Conservation (phyloP, 1,140 invertebrate genomes). For the Melanaphis sacchari region DNA sequence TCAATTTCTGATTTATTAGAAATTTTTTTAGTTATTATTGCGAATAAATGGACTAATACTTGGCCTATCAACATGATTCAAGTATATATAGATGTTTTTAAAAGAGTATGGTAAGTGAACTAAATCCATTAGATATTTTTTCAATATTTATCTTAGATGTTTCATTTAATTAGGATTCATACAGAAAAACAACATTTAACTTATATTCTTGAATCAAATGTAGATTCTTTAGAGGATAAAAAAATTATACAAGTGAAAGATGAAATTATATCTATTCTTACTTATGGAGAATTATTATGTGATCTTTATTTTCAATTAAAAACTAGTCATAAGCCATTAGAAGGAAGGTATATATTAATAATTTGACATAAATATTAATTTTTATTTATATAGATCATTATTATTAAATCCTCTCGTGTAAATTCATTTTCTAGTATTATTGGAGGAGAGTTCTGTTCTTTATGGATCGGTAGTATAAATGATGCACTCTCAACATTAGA, state of each 20-base stretch:
- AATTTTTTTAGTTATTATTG: conserved; percentile 31
- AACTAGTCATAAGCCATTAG: conserved; percentile 26
- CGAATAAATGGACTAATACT: conserved; percentile 51
- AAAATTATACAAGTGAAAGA: background rate
- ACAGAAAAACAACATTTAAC: conserved; percentile 38
- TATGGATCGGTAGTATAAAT: conserved; percentile 59
- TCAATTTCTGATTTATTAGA: conserved; percentile 56
- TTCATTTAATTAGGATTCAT: conserved; percentile 43
- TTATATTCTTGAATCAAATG: background rate
- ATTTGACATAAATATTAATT: background rate
- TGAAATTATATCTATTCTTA: conserved; percentile 25
- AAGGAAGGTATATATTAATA: conserved; percentile 37
- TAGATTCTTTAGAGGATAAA: background rate
- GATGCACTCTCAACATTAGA: conserved; percentile 44
- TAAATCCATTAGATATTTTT: background rate
- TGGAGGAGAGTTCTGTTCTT: conserved; percentile 60
- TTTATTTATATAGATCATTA: background rate
- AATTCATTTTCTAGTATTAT: conserved; percentile 58
- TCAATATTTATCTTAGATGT: background rate
- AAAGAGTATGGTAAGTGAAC: conserved; percentile 50
- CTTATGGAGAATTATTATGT: conserved; percentile 47
- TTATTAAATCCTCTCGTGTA: background rate
- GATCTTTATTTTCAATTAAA: conserved; percentile 47
- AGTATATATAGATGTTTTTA: conserved; percentile 56
- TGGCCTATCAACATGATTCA: conserved; percentile 55